These are phyloP conservation scores for Ormyrus labotus DNA, from an alignment of 2,888 invertebrate genomes.

Conservation along the genomic window DNA sequence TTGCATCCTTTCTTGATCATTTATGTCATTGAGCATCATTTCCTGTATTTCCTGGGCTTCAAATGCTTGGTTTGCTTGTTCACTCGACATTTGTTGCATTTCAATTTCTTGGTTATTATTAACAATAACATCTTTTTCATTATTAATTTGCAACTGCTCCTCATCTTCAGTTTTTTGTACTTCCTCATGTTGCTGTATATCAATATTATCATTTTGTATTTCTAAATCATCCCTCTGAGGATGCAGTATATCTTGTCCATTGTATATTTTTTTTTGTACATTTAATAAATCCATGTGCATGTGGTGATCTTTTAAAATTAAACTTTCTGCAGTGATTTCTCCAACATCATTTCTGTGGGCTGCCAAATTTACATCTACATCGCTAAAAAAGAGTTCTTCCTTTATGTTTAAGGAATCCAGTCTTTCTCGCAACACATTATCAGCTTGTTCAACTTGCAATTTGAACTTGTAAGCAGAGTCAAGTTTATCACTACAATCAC, in stretches of 20 bases:
- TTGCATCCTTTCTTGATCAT: conserved; percentile 36
- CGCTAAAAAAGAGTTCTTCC: conserved; percentile 71
- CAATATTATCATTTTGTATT: not conserved
- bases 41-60: conserved; percentile 44
- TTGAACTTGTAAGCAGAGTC: conserved; percentile 73
- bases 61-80: conserved; percentile 43
- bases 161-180: conserved; percentile 20
- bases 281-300: conserved; percentile 64
- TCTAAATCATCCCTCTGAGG: conserved; percentile 7
- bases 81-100: conserved; percentile 26
- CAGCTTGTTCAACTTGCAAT: conserved; percentile 72
- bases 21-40: conserved; percentile 47
- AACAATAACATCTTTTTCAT: too few relatives aligned
- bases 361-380: conserved; percentile 63
- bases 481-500: conserved; percentile 69
- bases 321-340: conserved; percentile 56
- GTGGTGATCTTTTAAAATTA: conserved; percentile 62
- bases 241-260: conserved; percentile 20
- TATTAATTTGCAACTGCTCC: conserved; percentile 4
- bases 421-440: conserved; percentile 68
- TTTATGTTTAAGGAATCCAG: conserved; percentile 68
- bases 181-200: conserved; percentile 4
- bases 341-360: conserved; percentile 39
- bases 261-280: conserved; percentile 63
- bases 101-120: not conserved